Percentiles rank a stretch among this genome's conserved stretches.
Evolutionary conservation across 2,888 invertebrate genomes (phyloP).

Genomic region (Acholoe squamosa): DNA sequence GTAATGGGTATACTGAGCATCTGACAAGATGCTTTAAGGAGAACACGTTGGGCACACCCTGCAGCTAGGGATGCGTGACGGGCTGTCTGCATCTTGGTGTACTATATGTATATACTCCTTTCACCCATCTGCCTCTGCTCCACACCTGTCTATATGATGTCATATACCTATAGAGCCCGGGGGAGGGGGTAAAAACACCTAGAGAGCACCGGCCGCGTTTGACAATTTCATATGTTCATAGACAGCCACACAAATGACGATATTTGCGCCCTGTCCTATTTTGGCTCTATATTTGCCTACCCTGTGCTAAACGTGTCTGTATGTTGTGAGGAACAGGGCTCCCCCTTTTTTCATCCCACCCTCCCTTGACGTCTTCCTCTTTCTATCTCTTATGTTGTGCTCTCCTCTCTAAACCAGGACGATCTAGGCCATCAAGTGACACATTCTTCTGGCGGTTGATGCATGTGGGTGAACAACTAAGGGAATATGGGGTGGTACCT

Average conservation of each 20-base stretch:
- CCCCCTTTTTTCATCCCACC: background rate
- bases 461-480: background rate
- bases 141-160: too few relatives aligned
- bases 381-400: background rate
- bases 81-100: background rate
- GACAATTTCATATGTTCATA: slow-evolving; percentile 2
- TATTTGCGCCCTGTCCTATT: slow-evolving; percentile 5
- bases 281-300: background rate
- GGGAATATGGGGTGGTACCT: background rate
- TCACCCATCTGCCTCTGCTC: background rate
- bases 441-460: background rate
- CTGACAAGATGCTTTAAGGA: background rate
- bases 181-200: background rate
- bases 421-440: slow-evolving; percentile 28
- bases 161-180: too few relatives aligned
- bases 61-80: background rate
- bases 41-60: background rate
- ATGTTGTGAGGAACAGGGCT: background rate
- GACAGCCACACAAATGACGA: slow-evolving; percentile 17
- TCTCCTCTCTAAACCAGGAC: background rate
- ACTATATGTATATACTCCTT: background rate
- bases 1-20: background rate
- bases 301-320: slow-evolving; percentile 3
- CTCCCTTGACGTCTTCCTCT: background rate
- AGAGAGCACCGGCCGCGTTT: background rate